These are phyloP conservation scores for Trachymyrmex septentrionalis DNA, from an alignment of 1,140 invertebrate species.

Conservation along the genomic window DNA sequence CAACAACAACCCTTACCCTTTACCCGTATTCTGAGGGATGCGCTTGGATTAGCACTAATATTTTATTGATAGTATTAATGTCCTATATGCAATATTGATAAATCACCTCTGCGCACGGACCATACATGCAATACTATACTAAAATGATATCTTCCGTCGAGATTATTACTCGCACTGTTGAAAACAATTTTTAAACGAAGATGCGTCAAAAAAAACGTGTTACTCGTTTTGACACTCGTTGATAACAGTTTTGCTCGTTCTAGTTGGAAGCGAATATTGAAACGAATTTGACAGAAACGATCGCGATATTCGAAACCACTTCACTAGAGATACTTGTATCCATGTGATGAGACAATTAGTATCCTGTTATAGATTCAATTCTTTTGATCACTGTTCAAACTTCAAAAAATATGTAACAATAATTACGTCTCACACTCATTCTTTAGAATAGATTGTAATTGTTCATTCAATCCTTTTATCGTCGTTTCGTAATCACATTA, in stretches of 20 bases:
- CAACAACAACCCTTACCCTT: background rate
- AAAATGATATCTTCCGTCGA: conserved; percentile 44
- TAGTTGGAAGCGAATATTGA: background rate
- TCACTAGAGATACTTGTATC: conserved; percentile 4
- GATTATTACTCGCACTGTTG: conserved; percentile 32
- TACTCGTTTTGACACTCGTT: conserved; percentile 51
- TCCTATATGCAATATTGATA: conserved; percentile 34
- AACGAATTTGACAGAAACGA: conserved; percentile 40
- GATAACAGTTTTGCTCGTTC: conserved; percentile 31
- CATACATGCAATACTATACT: background rate
- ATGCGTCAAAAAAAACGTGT: conserved; percentile 29
- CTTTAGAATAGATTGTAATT: background rate
- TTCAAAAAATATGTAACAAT: background rate
- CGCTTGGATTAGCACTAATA: background rate
- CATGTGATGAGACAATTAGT: conserved; percentile 2
- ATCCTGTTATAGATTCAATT: conserved; percentile 25
- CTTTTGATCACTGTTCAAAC: background rate
- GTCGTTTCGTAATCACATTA: background rate
- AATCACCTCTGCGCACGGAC: conserved; percentile 13
- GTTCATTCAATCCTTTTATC: conserved; percentile 19
- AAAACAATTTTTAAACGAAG: conserved; percentile 9
- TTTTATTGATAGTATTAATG: conserved; percentile 41
- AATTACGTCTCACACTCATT: conserved; percentile 1
- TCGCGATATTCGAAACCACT: conserved; percentile 21
- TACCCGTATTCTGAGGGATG: background rate